These are phyloP conservation scores for Rhea pennata DNA, from an alignment of 2,113 vertebrate species.

Conservation along the genomic window DNA sequence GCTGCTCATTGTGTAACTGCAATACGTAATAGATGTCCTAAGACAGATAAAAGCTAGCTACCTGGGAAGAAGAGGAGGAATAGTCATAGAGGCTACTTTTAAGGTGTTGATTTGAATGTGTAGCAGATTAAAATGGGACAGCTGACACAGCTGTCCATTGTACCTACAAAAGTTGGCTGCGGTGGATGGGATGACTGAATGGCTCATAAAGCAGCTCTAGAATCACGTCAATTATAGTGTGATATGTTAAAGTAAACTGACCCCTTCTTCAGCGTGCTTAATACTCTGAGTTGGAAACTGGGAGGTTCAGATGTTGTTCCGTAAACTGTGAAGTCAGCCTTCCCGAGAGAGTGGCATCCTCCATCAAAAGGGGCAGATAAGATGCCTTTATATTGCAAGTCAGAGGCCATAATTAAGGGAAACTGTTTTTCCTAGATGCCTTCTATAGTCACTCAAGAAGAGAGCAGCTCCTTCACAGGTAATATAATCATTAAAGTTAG, in stretches of 20 bases:
- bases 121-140: neutral
- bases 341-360: neutral
- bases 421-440: neutral
- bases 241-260: neutral
- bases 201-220: neutral
- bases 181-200: neutral
- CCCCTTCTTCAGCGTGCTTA: neutral
- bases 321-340: neutral
- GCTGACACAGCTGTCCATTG: conserved; percentile 32
- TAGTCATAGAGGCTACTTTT: conserved; percentile 44
- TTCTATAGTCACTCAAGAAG: neutral
- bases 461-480: neutral
- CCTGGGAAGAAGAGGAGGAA: neutral
- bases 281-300: neutral
- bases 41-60: neutral
- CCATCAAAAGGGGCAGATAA: rapidly evolving
- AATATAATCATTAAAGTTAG: neutral
- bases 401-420: neutral
- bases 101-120: conserved; percentile 14
- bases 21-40: neutral
- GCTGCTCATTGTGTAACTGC: neutral
- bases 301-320: neutral
- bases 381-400: neutral
- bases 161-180: neutral
- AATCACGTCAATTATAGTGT: neutral